Base-by-base conservation (phyloP, 2,113 vertebrate species). In the Pygoscelis adeliae region DNA sequence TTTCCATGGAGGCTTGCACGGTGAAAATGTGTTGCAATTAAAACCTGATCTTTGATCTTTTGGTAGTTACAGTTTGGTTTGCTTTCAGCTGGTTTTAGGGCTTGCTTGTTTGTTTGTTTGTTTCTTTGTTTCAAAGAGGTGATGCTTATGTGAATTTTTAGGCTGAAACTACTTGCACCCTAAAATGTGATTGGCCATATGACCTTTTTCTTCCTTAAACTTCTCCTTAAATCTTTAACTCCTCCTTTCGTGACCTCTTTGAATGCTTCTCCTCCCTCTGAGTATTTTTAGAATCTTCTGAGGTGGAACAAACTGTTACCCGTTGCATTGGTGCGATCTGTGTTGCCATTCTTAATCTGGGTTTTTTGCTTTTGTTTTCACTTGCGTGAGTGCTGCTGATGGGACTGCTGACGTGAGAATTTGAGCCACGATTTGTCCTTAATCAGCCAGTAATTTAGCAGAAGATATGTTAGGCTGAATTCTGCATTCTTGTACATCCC, bases 41-140 rank as follows among this genome's bases (percentile, higher is more conserved):
- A 92, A 96, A 96, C 87, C 92, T 96, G 96, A 96, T 97, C 96
- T 97, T 97, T 97, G 95, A 95, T 97, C 89, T 97, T 84, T 80
- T 83, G 74, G 40, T 82, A 85, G 91, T 94, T 96, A 93, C 22
- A 59, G 46, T 89, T 96, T 69, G 69, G 36, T 91, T 90, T 91
- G 30, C 69, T 96, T 97, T 95, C 91, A 91, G 42, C 61, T 42
- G 34, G 2, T 47, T 89, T 83, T 79, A 4, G 15, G 26, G 27
- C 29, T 16, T 32, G 8, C 29, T 80, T 84, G n/a, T 47, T 59
- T 83, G 14, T 69, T 22, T 23, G 3, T 77, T 77, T 70, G 3
- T 69, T 65, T 78, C 18, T 50, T 89, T 71, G 13, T 78, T 74
- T 58, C 47, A 74, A 50, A 58, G 23, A 36, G 88, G 34, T 13